phyloP scores from a whole-genome alignment of 1,140 invertebrate genomes.

The Papilio aristodemus region DNA sequence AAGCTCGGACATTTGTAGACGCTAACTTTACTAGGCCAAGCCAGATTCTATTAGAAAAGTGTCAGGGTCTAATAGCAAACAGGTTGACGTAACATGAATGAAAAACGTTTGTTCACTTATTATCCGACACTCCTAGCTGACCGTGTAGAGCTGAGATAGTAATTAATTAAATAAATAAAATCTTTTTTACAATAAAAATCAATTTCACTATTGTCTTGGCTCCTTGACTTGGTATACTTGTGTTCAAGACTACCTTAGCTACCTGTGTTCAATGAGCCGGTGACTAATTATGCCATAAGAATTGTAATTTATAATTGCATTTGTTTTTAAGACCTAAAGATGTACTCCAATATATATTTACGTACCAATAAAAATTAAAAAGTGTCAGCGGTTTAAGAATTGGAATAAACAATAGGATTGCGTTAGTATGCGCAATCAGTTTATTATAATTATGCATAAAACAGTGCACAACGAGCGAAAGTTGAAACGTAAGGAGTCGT shows the following conservation, averaged over 20 bases:
- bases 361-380: not conserved
- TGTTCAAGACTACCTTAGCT: too few species aligned
- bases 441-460: not conserved
- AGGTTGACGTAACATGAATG: not conserved
- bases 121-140: too few species aligned
- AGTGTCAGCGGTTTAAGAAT: not conserved
- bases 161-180: too few species aligned
- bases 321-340: too few species aligned
- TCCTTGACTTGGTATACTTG: too few species aligned
- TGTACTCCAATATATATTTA: not conserved
- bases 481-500: slow-evolving; percentile 16
- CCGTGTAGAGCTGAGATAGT: too few species aligned
- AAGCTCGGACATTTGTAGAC: not conserved
- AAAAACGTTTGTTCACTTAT: not conserved
- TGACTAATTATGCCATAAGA: too few species aligned
- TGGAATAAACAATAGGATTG: not conserved
- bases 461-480: slow-evolving; percentile 14
- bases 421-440: not conserved
- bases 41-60: not conserved
- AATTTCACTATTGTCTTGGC: too few species aligned
- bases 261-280: too few species aligned
- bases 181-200: too few species aligned
- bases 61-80: not conserved
- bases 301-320: too few species aligned
- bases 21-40: not conserved